Evolutionary conservation across 2,797 vertebrate genomes (phyloP).

Genomic region (Enteromius anoplus): DNA sequence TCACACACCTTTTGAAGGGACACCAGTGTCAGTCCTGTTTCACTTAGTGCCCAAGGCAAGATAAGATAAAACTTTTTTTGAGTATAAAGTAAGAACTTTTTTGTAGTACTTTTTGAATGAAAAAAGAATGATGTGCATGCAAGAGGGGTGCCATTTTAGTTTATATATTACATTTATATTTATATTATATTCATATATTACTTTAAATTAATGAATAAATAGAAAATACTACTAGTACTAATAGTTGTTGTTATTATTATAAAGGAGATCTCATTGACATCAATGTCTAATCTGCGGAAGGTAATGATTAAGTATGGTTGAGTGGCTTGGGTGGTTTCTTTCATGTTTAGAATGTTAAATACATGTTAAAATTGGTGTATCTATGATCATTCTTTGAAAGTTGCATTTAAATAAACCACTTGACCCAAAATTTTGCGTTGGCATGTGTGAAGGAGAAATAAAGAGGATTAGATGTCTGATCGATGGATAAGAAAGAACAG

Average conservation of each 20-base stretch:
- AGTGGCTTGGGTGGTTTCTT: not conserved
- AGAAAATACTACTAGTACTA: not conserved
- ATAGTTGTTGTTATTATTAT: not conserved
- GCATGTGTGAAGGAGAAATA: not conserved
- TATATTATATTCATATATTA: not conserved
- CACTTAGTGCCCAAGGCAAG: not conserved
- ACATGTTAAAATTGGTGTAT: not conserved
- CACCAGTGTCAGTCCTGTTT: not conserved
- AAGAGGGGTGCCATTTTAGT: not conserved
- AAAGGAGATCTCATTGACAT: not conserved
- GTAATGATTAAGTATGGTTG: not conserved
- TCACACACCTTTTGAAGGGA: not conserved
- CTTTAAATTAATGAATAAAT: not conserved
- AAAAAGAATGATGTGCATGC: not conserved
- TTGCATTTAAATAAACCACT: not conserved
- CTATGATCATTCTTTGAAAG: not conserved
- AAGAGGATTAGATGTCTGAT: constrained; percentile 32
- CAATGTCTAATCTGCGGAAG: not conserved
- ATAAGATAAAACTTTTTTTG: not conserved
- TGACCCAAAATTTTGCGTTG: not conserved
- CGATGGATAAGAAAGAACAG: not conserved
- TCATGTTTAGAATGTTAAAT: not conserved
- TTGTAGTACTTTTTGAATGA: not conserved
- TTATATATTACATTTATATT: not conserved
- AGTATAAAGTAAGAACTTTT: not conserved